Percentiles rank a stretch among this genome's conserved stretches.
phyloP scores from a whole-genome alignment of 2,113 vertebrate genomes.

The Leucoraja erinaceus region DNA sequence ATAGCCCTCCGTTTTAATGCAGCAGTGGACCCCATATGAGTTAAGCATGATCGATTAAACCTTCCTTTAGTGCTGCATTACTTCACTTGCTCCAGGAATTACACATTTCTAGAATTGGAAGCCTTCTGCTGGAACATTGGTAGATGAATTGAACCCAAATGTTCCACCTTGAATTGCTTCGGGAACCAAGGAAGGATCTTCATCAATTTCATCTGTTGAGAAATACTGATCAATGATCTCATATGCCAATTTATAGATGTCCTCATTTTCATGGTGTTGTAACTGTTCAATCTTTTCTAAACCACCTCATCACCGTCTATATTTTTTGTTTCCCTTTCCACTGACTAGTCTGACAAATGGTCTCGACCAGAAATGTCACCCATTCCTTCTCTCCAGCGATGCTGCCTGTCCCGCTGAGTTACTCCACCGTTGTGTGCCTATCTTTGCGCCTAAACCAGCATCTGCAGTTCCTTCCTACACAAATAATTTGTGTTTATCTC shows the following conservation, averaged over 20 bases:
- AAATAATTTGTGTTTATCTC: neutral
- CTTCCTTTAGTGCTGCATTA: constrained; percentile 98
- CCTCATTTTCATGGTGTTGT: constrained; percentile 98
- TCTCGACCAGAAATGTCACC: too few relatives aligned
- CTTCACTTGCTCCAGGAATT: constrained; percentile 78
- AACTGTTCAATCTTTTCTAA: constrained; percentile 97
- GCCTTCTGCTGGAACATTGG: constrained; percentile 98
- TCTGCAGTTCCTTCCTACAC: too few relatives aligned
- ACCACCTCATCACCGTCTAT: too few relatives aligned
- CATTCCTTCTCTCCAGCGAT: too few relatives aligned
- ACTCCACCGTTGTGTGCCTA: too few relatives aligned
- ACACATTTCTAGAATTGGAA: constrained; percentile 91
- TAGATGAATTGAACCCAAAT: constrained; percentile 93
- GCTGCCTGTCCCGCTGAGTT: too few relatives aligned
- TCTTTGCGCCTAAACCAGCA: too few relatives aligned
- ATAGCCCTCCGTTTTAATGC: constrained; percentile 97
- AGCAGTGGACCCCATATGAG: constrained; percentile 98
- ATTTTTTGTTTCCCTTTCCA: too few relatives aligned
- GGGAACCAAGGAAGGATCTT: constrained; percentile 96
- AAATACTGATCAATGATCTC: constrained; percentile 99
- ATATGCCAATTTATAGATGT: constrained; percentile 99
- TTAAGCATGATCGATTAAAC: constrained; percentile 99
- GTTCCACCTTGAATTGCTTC: constrained; percentile 96
- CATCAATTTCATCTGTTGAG: constrained; percentile 98
- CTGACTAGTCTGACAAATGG: too few relatives aligned